Base-by-base conservation (phyloP, 2,113 vertebrate genomes). In the Anguilla rostrata region DNA sequence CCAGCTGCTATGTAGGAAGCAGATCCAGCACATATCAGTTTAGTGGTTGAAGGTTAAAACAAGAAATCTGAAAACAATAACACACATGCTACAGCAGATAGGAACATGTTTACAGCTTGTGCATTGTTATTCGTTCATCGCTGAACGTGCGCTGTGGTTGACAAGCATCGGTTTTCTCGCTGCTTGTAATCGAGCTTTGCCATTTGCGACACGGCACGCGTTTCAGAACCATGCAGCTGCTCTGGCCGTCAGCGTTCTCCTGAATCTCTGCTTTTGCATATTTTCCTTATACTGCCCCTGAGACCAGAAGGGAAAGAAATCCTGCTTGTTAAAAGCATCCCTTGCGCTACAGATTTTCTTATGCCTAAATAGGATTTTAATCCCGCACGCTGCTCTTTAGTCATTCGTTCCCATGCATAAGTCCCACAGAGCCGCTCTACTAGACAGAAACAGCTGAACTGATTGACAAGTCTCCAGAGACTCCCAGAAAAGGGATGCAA, bases 11-110 rank as follows among this genome's bases (percentile, higher is more conserved):
- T 12, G 71, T 75, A 75, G 71, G 71, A 29, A 34, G 71, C 26
- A 75, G 71, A 29, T n/a, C 71, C 34, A n/a, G 71, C 71, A 75
- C 1, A 12, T 6, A 75, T 75, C n/a, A 11, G 26, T 34, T 34
- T n/a, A 75, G 71, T 29, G n/a, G 71, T n/a, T 75, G 71, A 75
- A 75, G 71, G 71, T 75, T 75, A 75, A 66, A 75, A 75, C 71
- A 75, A 75, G 7, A 12, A 75, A 75, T 34, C 71, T 75, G n/a
- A 26, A 71, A 34, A 75, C 71, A 34, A 34, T 75, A 75, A 34
- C 71, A 34, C 34, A 34, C n/a, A 75, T 75, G 0, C 71, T 34
- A 75, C 71, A 34, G 1, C 7, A 34, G 71, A 34, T 34, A 34
- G 26, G 2, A 34, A 75, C 34, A 5, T 5, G n/a, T 75, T 34